Percentiles rank a stretch among this genome's conserved stretches.
phyloP scores from a whole-genome alignment of 2,888 invertebrate species.

The Marasmarcha lunaedactyla region DNA sequence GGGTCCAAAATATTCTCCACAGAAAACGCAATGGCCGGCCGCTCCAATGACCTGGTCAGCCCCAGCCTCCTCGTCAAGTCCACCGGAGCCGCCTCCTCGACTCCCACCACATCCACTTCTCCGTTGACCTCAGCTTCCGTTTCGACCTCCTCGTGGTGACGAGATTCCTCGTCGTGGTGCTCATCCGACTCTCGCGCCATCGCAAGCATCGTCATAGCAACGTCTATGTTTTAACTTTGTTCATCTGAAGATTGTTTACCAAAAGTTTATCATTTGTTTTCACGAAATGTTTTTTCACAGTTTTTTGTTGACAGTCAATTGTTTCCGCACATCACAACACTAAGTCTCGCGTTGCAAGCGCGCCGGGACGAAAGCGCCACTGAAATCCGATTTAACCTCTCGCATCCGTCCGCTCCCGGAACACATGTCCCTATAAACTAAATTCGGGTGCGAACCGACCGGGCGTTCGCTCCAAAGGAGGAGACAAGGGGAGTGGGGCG shows the following conservation, averaged over 20 bases:
- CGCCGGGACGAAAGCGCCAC: conserved; percentile 19
- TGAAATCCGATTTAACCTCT: conserved; percentile 28
- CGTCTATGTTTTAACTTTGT: conserved; percentile 26
- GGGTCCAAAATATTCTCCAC: conserved; percentile 93
- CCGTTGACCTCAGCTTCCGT: conserved; percentile 45
- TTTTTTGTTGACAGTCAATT: neutral
- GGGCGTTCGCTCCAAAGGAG: conserved; percentile 2
- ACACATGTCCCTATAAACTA: too few relatives aligned
- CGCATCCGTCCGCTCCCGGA: conserved; percentile 31
- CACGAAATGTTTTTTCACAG: too few relatives aligned
- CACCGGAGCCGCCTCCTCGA: conserved; percentile 58
- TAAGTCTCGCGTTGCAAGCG: neutral
- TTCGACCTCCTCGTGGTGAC: conserved; percentile 33
- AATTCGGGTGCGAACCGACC: too few relatives aligned
- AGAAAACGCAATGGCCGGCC: conserved; percentile 79
- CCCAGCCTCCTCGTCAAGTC: conserved; percentile 63
- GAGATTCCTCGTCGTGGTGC: conserved; percentile 32
- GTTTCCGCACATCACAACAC: conserved; percentile 1
- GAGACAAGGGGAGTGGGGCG: conserved; percentile 25
- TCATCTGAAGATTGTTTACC: conserved; percentile 2
- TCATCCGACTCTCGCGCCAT: conserved; percentile 62
- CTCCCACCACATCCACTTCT: conserved; percentile 60
- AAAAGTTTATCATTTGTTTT: neutral
- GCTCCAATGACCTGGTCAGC: conserved; percentile 69
- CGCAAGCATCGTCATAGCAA: conserved; percentile 68